Conservation (phyloP, 2,113 vertebrate genomes). For the Xiphias gladius region DNA sequence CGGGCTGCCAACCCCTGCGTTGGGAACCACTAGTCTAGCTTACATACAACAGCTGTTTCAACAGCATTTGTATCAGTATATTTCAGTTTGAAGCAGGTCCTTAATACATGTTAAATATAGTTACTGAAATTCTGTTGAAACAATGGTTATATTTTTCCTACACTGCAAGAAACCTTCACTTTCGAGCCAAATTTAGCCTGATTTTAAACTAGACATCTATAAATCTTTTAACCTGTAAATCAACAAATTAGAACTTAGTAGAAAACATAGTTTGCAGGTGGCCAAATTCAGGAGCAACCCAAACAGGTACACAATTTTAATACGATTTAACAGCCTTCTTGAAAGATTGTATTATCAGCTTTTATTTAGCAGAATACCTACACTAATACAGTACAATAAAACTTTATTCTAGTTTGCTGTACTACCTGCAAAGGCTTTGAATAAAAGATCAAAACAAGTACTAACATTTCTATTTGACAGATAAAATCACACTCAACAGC, state of each 20-base stretch:
- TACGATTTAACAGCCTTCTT: not conserved
- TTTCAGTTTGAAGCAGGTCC: not conserved
- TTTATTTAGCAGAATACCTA: not conserved
- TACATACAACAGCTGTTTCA: not conserved
- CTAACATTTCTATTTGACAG: slow-evolving; percentile 63
- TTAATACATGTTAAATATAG: not conserved
- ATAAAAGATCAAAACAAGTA: slow-evolving; percentile 61
- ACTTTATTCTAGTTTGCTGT: slow-evolving; percentile 35
- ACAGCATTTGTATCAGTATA: not conserved
- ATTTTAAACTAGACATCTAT: not conserved
- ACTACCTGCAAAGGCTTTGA: slow-evolving; percentile 22
- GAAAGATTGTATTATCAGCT: not conserved
- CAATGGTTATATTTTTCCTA: not conserved
- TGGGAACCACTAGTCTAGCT: not conserved
- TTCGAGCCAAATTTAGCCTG: not conserved
- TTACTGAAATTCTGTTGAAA: not conserved
- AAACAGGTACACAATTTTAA: slow-evolving; percentile 2
- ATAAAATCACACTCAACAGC: slow-evolving; percentile 63
- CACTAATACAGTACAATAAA: slow-evolving; percentile 9
- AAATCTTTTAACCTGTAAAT: not conserved
- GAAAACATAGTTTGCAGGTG: slow-evolving; percentile 10
- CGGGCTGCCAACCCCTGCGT: not conserved
- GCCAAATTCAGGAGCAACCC: slow-evolving; percentile 13
- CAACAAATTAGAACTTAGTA: not conserved
- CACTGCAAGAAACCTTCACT: not conserved